These are phyloP conservation scores for Heliconius erato DNA, from an alignment of 2,888 invertebrate genomes.

Conservation along the genomic window DNA sequence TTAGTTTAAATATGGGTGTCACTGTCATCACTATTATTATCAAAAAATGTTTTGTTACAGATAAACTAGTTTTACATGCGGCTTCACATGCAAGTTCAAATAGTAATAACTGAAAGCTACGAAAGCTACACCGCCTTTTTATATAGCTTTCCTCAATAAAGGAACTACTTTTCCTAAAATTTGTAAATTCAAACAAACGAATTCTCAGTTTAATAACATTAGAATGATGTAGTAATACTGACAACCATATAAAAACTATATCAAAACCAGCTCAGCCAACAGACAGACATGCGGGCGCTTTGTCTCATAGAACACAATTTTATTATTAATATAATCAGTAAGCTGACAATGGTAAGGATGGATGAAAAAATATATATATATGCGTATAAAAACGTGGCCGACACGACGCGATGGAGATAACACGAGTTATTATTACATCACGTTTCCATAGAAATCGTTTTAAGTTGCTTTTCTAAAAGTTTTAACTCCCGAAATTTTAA, in stretches of 20 bases:
- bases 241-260: slow-evolving; percentile 1
- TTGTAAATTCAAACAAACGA: neutral
- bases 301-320: slow-evolving; percentile 1
- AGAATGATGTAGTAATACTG: neutral
- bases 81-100: no score
- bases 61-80: no score
- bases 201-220: neutral
- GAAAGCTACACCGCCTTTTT: no score
- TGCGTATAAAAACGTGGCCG: slow-evolving; percentile 62
- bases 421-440: slow-evolving; percentile 67
- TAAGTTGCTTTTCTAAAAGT: slow-evolving; percentile 3
- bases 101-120: no score
- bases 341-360: slow-evolving; percentile 33
- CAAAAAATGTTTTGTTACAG: no score
- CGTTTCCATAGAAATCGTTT: slow-evolving; percentile 52
- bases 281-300: slow-evolving; percentile 17
- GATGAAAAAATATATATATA: slow-evolving; percentile 57
- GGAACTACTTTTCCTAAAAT: neutral
- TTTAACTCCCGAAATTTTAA: slow-evolving; percentile 8
- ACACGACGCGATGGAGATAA: slow-evolving; percentile 66
- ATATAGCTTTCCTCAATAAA: no score
- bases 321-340: slow-evolving; percentile 43
- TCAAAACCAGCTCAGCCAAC: slow-evolving; percentile 12
- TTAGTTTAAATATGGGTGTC: neutral
- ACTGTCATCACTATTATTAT: neutral